A percentile compares a stretch with the other conserved stretches of the same genome.
Evolutionary conservation across 1,140 invertebrate species (phyloP).

Genomic region (Pseudachorutes palmiensis): DNA sequence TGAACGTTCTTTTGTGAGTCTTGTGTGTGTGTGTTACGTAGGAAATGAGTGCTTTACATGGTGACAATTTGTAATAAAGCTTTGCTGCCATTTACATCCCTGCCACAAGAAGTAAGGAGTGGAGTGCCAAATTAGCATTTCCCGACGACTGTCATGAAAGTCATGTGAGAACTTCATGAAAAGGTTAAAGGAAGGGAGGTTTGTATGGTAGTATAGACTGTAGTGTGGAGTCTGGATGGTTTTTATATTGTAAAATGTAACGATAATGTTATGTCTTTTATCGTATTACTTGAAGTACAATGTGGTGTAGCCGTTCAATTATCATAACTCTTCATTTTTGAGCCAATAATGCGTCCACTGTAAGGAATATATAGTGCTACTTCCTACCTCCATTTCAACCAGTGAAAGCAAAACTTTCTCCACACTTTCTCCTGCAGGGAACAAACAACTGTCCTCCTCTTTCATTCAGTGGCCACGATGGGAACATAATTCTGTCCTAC

Average conservation of each 20-base stretch:
- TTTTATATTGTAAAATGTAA: slow-evolving; percentile 16
- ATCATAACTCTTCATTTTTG: slow-evolving; percentile 36
- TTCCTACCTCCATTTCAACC: slow-evolving; percentile 8
- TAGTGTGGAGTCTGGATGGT: too few relatives aligned
- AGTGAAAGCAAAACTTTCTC: slow-evolving; percentile 4
- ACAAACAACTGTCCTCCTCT: background rate
- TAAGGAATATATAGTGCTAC: slow-evolving; percentile 25
- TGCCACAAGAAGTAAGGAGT: too few relatives aligned
- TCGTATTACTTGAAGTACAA: background rate
- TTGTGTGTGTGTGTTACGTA: too few relatives aligned
- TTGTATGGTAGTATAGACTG: background rate
- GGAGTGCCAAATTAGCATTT: too few relatives aligned
- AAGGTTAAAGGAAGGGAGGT: background rate
- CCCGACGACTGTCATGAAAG: too few relatives aligned
- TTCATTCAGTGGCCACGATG: background rate
- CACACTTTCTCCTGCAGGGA: background rate
- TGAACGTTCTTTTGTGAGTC: too few relatives aligned
- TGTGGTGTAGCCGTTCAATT: slow-evolving; percentile 25
- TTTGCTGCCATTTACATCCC: too few relatives aligned
- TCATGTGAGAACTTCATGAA: too few relatives aligned
- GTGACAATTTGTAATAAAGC: too few relatives aligned
- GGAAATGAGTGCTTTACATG: too few relatives aligned
- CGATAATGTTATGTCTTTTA: slow-evolving; percentile 11
- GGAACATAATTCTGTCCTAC: too few relatives aligned
- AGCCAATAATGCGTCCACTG: slow-evolving; percentile 21